Evolutionary conservation across 2,888 invertebrate species (phyloP), one percentile per base, ranked within the genome.

Genomic region (Lasioglossum figueresi): DNA sequence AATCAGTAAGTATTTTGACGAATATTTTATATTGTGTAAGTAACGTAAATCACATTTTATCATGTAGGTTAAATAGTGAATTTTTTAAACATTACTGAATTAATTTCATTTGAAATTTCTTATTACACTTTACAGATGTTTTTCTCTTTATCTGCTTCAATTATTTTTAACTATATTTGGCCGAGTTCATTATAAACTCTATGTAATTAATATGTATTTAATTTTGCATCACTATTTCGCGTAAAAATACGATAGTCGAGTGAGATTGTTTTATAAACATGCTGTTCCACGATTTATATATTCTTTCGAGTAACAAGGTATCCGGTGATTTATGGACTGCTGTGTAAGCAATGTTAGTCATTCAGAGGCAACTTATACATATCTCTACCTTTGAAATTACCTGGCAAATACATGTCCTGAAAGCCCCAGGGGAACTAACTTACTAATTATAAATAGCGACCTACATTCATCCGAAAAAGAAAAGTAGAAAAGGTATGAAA

Each of bases 381-480:
- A 37, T 37, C 23, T 37, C 10, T 10, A 68, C 10, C 66, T 34
- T 34, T 68, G 66, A 68, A 68, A 68, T 68, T 23, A 68, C 23
- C 34, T 68, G 23, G 8, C 23, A 68, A 23, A 37, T 68, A 68
- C 34, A 68, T 37, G 66, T 37, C 23, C 66, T 23, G 34, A 68
- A 34, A 37, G 34, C 66, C 66, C 66, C 66, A 23, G 10, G 59
- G 63, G 31, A 31, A 63, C 31, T 63, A 68, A 68, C 66, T 34
- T 68, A 68, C 63, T 68, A 68, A 68, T 68, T 68, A 68, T 34
- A 68, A 68, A 23, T 23, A 68, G 34, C 66, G 66, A 68, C 66
- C 66, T 68, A 34, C 19, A 48, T 48, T 48, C 31, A 8, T 31
- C 31, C 16, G 48, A 73, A 27, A 19, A 73, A 27, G 48, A 73